Evolutionary conservation across 2,113 vertebrate species (phyloP), one percentile per base, ranked within the genome.

Genomic region (Gnathonemus longibarbis): DNA sequence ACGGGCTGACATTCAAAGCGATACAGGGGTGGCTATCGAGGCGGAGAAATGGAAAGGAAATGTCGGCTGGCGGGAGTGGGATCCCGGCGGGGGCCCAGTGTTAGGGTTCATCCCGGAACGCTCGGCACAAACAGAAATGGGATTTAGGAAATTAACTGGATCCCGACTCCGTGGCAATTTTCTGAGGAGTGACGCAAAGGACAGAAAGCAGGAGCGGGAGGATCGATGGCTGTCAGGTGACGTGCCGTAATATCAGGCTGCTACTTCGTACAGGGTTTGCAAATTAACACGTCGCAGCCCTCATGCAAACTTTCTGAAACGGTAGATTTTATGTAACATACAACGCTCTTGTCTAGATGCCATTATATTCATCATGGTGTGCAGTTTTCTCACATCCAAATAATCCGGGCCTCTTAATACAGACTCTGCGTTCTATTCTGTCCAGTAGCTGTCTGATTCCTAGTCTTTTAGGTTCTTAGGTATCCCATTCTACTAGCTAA

Each of bases 131-230:
- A 70, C 88, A 46, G 50, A 80, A 89, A 58, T 53, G 42, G 56
- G 89, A 90, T 90, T 87, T 46, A 19, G 56, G 56, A 46, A 70
- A 74, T 48, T 46, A 39, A 70, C n/a, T 62, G 89, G 58, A 39
- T 70, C 45, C 58, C 7, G 58, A 48, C 84, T 87, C 49, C 13
- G 8, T 35, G 46, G 84, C 84, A 48, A 62, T 87, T 70, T 50
- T 58, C 84, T 70, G 89, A 48, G 31, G 56, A 70, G 49, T 84
- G 89, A 84, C 35, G 48, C 88, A 84, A 42, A 89, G 80, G 19
- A 42, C 21, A 19, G 74, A 77, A 53, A 84, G 10, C 35, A 1
- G 31, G 35, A 19, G 11, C 11, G 11, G 42, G 49, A 10, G 9
- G 83, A 31, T 53, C 50, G 13, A 84, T 15, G 53, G 52, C 52